Percentiles rank a stretch among this genome's conserved stretches.
These are phyloP conservation scores for Turdus rufiventris DNA, from an alignment of 2,113 vertebrate species.

Conservation along the genomic window DNA sequence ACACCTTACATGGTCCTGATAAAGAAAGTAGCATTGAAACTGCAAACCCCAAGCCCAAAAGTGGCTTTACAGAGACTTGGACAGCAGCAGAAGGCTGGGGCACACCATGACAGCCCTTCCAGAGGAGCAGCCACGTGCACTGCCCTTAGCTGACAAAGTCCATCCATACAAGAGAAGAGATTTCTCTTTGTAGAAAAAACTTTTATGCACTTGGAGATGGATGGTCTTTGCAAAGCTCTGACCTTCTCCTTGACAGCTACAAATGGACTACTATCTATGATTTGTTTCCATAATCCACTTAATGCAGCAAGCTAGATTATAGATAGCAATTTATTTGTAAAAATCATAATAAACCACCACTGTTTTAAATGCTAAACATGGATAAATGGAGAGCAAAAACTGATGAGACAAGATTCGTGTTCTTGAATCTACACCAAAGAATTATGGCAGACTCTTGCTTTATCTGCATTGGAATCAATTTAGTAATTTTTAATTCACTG, in stretches of 20 bases:
- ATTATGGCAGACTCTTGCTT: conserved; percentile 50
- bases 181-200: neutral
- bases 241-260: conserved; percentile 61
- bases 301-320: conserved; percentile 39
- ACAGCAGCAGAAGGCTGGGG: neutral
- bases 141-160: neutral
- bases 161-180: neutral
- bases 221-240: conserved; percentile 46
- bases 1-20: neutral
- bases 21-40: neutral
- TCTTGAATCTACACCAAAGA: conserved; percentile 31
- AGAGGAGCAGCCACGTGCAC: neutral
- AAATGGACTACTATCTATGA: conserved; percentile 45
- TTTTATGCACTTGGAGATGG: neutral
- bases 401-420: conserved; percentile 1
- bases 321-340: conserved; percentile 68
- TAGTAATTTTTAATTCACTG: conserved; percentile 74
- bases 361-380: conserved; percentile 51
- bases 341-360: conserved; percentile 60
- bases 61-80: neutral
- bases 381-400: conserved; percentile 12
- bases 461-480: conserved; percentile 71
- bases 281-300: conserved; percentile 62
- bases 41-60: neutral
- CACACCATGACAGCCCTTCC: neutral